Evolutionary conservation across 2,113 vertebrate species (phyloP), one percentile per base, ranked within the genome.

Genomic region (Alligator mississippiensis): DNA sequence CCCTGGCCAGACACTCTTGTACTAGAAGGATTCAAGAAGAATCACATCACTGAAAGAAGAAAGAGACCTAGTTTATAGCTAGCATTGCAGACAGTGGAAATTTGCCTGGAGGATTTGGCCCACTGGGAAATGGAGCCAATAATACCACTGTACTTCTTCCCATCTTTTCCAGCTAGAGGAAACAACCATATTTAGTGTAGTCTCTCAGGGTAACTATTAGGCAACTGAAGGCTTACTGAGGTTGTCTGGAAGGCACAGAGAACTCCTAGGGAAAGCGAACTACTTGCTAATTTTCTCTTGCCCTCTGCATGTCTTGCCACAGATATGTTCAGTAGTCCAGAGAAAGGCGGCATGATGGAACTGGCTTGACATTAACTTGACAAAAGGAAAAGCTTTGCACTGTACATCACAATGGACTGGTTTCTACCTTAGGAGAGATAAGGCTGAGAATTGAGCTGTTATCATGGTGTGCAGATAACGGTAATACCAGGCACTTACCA

Each of bases 241-340:
- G 38, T 64, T 47, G 28, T 61, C 59, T 81, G 59, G 28, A n/a
- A 38, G 34, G 18, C 4, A 15, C 47, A 25, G 10, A 55, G 30
- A 85, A 25, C 61, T 47, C 30, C 47, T 74, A 8, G 15, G 1
- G 4, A 81, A 80, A 77, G 28, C 18, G n/a, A 7, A 47, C 38
- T 21, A 9, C 11, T 88, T 86, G 16, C 64, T 60, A 12, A 28
- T 4, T 0, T 0, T 76, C 30, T 64, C 16, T 1, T 21, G 22
- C 2, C 58, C 70, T 70, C 34, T 47, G 47, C 5, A 4, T 60
- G 12, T 70, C 8, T 27, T 79, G 68, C 25, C 63, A 22, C n/a
- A 16, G 47, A 21, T 63, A 12, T 28, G 84, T 82, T 79, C 25
- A 58, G 59, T 9, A 7, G 61, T 79, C 3, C 60, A 22, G 64